These are phyloP conservation scores for Rhinoraja longicauda DNA, from an alignment of 2,797 vertebrate species.

Conservation along the genomic window DNA sequence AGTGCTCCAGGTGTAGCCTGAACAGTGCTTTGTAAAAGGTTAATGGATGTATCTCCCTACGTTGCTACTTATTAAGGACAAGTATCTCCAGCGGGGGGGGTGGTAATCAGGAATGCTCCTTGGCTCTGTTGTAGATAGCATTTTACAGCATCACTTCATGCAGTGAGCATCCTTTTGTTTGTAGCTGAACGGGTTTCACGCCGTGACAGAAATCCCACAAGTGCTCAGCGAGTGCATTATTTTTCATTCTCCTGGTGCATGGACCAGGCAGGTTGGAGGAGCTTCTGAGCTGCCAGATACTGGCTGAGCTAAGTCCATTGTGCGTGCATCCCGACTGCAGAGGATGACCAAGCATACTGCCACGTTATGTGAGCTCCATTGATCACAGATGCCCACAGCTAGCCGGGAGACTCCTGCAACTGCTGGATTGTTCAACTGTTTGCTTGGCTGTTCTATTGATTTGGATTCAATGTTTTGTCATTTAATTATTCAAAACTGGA, in stretches of 20 bases:
- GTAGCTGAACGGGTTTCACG: neutral
- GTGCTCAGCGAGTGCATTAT: neutral
- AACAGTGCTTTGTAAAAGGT: no score
- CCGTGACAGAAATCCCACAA: neutral
- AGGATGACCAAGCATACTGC: neutral
- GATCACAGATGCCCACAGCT: neutral
- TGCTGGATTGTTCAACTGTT: neutral
- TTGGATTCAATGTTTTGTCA: neutral
- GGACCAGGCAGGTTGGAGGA: neutral
- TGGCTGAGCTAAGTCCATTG: neutral
- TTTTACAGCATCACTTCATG: neutral
- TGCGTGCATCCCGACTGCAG: neutral
- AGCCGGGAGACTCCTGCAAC: neutral
- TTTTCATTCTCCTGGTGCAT: neutral
- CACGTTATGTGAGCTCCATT: neutral
- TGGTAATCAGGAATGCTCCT: neutral
- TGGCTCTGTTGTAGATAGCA: neutral
- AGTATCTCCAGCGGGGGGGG: neutral
- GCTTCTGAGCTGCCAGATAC: neutral
- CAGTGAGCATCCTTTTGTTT: neutral
- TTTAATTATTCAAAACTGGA: neutral
- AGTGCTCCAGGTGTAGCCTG: no score
- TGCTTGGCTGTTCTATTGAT: neutral
- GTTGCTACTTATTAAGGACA: neutral
- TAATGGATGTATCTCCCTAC: no score